A percentile compares a stretch with the other conserved stretches of the same genome.
These are phyloP conservation scores for Oreochromis mossambicus DNA, from an alignment of 2,797 vertebrate species.

Conservation along the genomic window DNA sequence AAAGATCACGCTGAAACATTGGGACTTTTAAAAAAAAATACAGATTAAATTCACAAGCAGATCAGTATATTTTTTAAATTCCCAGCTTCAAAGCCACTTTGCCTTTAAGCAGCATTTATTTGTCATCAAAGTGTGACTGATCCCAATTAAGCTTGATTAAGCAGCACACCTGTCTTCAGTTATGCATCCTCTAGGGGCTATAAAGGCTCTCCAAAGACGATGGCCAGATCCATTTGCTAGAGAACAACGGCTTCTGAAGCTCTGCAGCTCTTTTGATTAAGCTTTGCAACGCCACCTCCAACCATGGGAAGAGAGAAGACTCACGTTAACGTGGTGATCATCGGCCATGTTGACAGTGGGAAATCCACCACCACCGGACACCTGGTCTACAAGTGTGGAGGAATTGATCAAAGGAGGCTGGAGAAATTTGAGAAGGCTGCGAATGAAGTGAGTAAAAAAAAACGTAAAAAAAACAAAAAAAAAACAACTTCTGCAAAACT, in stretches of 20 bases:
- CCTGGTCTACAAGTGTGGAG: conserved; percentile 82
- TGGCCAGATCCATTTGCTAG: neutral
- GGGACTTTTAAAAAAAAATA: fast-evolving
- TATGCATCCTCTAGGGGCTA: neutral
- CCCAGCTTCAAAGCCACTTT: neutral
- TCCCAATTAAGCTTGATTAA: conserved; percentile 23
- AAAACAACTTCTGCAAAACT: neutral
- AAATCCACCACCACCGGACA: conserved; percentile 84
- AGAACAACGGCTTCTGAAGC: neutral
- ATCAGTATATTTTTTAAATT: neutral
- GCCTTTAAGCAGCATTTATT: neutral
- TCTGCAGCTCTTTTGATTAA: fast-evolving
- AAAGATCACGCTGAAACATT: neutral
- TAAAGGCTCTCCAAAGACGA: neutral
- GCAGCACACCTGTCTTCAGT: conserved; percentile 49
- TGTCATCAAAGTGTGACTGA: neutral
- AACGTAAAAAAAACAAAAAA: too few species aligned
- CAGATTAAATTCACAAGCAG: neutral
- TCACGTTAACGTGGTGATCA: conserved; percentile 79
- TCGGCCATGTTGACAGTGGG: conserved; percentile 84
- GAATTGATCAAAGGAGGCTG: conserved; percentile 76
- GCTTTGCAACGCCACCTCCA: fast-evolving
- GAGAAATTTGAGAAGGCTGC: conserved; percentile 83
- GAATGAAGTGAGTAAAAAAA: conserved; percentile 59
- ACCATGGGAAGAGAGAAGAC: conserved; percentile 64